A percentile compares a stretch with the other conserved stretches of the same genome.
Conservation (phyloP, 2,888 invertebrate species). For the Idaea straminata region DNA sequence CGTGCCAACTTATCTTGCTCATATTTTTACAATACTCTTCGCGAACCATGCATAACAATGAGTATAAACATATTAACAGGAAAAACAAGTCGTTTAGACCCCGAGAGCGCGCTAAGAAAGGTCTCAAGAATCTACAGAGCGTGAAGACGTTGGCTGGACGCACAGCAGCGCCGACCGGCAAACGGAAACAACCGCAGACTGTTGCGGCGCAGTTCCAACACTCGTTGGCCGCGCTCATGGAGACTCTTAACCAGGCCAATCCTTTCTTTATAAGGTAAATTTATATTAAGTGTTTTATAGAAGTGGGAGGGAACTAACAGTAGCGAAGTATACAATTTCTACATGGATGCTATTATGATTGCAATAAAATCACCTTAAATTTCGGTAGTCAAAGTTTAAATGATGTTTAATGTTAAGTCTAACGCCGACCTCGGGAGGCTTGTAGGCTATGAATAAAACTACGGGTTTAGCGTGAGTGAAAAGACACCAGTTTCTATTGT, state of each 20-base stretch:
- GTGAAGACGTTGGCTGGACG: conserved; percentile 94
- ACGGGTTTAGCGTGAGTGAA: too few species aligned
- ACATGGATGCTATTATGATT: too few species aligned
- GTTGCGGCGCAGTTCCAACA: conserved; percentile 97
- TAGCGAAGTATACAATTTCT: too few species aligned
- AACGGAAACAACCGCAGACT: conserved; percentile 93
- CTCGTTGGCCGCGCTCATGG: conserved; percentile 95
- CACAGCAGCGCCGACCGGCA: conserved; percentile 82
- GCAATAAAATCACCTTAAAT: too few species aligned
- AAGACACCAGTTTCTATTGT: too few species aligned
- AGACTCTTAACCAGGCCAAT: conserved; percentile 90
- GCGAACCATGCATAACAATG: not conserved
- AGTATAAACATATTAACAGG: conserved; percentile 71
- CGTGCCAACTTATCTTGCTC: not conserved
- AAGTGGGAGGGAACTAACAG: not conserved
- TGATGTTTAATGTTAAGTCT: too few species aligned
- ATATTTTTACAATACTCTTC: not conserved
- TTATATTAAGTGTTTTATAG: not conserved
- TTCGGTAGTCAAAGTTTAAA: too few species aligned
- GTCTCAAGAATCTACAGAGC: conserved; percentile 93
- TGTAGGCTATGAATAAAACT: too few species aligned
- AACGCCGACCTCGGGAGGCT: too few species aligned
- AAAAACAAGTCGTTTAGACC: conserved; percentile 96
- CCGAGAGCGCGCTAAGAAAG: conserved; percentile 91
- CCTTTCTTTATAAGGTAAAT: conserved; percentile 78